Evolutionary conservation across 2,888 invertebrate species (phyloP).

Genomic region (Mythimna impura): DNA sequence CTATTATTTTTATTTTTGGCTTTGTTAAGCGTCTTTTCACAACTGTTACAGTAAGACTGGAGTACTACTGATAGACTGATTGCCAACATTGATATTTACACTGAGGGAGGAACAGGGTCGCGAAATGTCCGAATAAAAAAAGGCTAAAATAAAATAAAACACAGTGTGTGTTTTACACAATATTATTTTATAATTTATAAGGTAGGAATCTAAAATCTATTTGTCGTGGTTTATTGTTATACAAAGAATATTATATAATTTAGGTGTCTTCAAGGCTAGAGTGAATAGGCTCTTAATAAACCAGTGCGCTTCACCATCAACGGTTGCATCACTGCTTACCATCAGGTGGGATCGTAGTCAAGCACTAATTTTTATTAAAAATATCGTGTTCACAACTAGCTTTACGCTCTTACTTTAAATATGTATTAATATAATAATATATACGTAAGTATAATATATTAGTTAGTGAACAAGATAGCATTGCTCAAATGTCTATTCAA

Average conservation of each 20-base stretch:
- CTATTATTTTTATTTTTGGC: neutral
- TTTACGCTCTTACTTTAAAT: neutral
- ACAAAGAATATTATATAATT: too few species aligned
- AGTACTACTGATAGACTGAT: conserved; percentile 5
- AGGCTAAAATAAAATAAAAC: neutral
- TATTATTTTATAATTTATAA: neutral
- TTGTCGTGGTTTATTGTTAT: neutral
- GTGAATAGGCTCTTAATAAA: too few species aligned
- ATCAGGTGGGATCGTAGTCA: neutral
- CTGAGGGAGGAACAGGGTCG: neutral
- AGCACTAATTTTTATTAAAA: neutral
- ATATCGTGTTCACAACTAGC: neutral
- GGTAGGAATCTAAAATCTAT: neutral
- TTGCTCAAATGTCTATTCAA: neutral
- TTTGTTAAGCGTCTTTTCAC: neutral
- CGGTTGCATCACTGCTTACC: neutral
- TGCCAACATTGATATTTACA: neutral
- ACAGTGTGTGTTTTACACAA: neutral
- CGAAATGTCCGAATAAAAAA: neutral
- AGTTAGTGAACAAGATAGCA: neutral
- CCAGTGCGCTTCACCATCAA: too few species aligned
- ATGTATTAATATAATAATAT: too few species aligned
- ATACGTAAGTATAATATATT: neutral
- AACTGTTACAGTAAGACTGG: neutral
- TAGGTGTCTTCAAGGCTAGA: too few species aligned